phyloP scores from a whole-genome alignment of 2,113 vertebrate genomes.

The Thamnophis sirtalis region DNA sequence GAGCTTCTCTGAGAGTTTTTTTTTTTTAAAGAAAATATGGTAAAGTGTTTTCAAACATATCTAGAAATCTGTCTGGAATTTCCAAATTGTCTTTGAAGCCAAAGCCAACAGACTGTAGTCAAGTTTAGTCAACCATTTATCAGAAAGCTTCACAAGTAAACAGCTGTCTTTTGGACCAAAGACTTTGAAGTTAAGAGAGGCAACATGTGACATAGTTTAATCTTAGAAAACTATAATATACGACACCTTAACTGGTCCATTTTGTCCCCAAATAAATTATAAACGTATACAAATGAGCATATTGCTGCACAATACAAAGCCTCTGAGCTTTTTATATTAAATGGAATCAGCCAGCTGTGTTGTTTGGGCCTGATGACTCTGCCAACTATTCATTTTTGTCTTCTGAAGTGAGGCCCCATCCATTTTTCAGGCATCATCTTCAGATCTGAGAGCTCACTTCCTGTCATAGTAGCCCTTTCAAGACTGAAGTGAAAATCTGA shows the following conservation, averaged over 20 bases:
- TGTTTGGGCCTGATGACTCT: background rate
- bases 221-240: background rate
- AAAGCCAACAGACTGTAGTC: conserved; percentile 32
- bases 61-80: conserved; percentile 24
- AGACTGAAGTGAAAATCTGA: background rate
- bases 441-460: background rate
- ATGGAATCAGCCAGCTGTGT: background rate
- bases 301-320: background rate
- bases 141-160: conserved; percentile 32
- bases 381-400: background rate
- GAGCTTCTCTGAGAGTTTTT: conserved; percentile 24
- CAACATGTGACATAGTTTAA: background rate
- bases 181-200: conserved; percentile 21
- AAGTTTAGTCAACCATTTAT: conserved; percentile 21
- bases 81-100: conserved; percentile 45
- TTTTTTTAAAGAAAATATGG: background rate
- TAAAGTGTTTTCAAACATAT: conserved; percentile 18
- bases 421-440: background rate
- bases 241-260: background rate
- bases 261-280: background rate
- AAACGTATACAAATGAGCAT: rapidly evolving
- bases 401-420: background rate
- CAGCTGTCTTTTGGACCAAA: conserved; percentile 1
- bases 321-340: background rate
- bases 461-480: background rate